phyloP scores from a whole-genome alignment of 2,113 vertebrate species.

The Echinops telfairi region DNA sequence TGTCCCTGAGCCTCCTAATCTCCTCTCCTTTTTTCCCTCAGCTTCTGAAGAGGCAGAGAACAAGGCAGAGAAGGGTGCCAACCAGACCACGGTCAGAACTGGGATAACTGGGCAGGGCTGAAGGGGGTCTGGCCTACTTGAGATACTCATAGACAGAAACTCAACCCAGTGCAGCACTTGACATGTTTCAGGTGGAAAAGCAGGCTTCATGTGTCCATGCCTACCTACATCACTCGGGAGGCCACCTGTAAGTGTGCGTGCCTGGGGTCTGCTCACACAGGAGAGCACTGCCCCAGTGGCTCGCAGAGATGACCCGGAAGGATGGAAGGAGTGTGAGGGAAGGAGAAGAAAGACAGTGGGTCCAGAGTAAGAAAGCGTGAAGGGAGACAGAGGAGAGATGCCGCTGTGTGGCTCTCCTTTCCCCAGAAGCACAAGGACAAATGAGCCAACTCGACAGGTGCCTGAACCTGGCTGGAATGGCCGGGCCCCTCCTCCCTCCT shows the following conservation, averaged over 20 bases:
- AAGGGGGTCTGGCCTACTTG: constrained; percentile 8
- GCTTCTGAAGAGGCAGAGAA: constrained; percentile 82
- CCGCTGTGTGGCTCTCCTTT: neutral
- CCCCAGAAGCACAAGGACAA: neutral
- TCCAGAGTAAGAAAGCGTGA: neutral
- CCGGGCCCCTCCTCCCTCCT: neutral
- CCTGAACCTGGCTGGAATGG: neutral
- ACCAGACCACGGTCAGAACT: constrained; percentile 83
- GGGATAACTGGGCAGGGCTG: constrained; percentile 61
- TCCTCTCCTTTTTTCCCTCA: constrained; percentile 73
- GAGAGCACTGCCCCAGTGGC: neutral
- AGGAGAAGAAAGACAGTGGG: neutral
- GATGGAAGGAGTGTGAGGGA: neutral
- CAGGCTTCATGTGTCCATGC: neutral
- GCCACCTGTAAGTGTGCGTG: neutral
- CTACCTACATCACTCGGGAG: constrained; percentile 29
- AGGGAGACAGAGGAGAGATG: neutral
- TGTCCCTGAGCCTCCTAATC: constrained; percentile 36
- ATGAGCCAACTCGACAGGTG: neutral
- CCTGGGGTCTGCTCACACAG: neutral
- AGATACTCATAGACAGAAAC: constrained; percentile 55
- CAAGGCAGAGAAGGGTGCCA: constrained; percentile 72
- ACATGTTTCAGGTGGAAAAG: constrained; percentile 8
- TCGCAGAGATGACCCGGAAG: neutral
- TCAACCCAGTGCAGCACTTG: constrained; percentile 21